These are phyloP conservation scores for Drosophila mercatorum DNA, from an alignment of 2,888 invertebrate species.

Conservation along the genomic window DNA sequence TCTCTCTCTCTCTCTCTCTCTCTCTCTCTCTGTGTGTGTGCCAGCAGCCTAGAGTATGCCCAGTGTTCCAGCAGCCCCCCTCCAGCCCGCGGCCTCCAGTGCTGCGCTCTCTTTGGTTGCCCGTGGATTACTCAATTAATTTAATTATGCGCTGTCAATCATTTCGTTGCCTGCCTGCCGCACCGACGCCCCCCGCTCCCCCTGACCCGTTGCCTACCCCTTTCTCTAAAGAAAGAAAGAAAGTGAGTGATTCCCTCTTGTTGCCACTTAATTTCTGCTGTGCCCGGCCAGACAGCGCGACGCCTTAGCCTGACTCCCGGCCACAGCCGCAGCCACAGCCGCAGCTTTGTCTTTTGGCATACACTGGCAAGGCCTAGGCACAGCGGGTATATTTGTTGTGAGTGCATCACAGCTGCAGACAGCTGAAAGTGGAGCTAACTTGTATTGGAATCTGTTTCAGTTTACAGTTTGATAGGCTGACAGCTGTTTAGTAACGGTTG, in stretches of 20 bases:
- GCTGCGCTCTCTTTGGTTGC: conserved; percentile 41
- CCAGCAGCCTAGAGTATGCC: conserved; percentile 2
- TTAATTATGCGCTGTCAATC: conserved; percentile 85
- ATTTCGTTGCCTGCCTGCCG: conserved; percentile 79
- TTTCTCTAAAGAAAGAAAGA: conserved; percentile 38
- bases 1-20: not conserved
- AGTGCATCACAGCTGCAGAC: no score
- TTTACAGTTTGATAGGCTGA: not conserved
- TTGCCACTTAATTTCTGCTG: conserved; percentile 82
- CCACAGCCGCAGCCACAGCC: conserved; percentile 5
- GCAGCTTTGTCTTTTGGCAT: conserved; percentile 30
- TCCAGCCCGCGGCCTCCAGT: not conserved
- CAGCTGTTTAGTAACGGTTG: no score
- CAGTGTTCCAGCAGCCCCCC: not conserved
- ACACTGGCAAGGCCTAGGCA: not conserved
- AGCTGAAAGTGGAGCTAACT: no score
- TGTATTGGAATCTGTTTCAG: no score
- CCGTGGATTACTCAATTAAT: conserved; percentile 85
- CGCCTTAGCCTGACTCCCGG: conserved; percentile 22
- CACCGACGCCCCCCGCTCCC: conserved; percentile 6
- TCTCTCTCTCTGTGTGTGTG: conserved; percentile 1
- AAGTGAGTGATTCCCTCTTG: conserved; percentile 72
- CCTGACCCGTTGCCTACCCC: not conserved
- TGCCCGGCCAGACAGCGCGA: conserved; percentile 55
- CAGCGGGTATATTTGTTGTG: conserved; percentile 1